Evolutionary conservation across 2,888 invertebrate species (phyloP), one percentile per base, ranked within the genome.

Genomic region (Pantelozetes paolii): DNA sequence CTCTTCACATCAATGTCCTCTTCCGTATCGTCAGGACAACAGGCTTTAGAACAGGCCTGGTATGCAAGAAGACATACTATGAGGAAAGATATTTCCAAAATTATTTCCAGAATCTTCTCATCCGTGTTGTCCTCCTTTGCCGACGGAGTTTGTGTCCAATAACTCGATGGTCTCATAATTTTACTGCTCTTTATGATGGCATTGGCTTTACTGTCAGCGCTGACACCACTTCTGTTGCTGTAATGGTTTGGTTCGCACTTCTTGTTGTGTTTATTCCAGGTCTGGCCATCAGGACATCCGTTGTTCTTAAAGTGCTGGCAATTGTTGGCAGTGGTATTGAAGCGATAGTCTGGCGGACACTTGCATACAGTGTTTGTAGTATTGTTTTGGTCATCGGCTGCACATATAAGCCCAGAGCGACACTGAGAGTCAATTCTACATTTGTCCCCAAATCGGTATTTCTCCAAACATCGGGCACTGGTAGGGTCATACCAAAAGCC

Each of bases 261-360:
- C 15, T 59, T 32, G 26, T 45, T 42, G 28, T 74, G 26, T 62
- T 74, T 32, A 50, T 74, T 74, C 74, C 74, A 74, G 5, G 50
- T 32, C 32, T 70, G 70, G 26, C 74, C 71, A 28, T 32, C 45
- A 28, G 74, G 74, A 74, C 74, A 74, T 15, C 74, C 71, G n/a
- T 54, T 69, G n/a, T 69, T 69, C 9, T 45, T 69, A 13, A 69
- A 40, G 45, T 69, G 69, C 26, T 69, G 69, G 69, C 69, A 69
- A 1, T 69, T 23, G 11, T 69, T 69, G 23, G 26, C 20, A 20
- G 69, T 69, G 18, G 15, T 18, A 11, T 69, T 69, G 42, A 45
- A 69, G 13, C 42, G 69, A 15, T 69, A 26, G 18, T 69, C 69
- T 3, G 69, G 15, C 9, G 69, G 69, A 69, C 69, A 69, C 45